phyloP scores from a whole-genome alignment of 2,888 invertebrate genomes.

The Geotrupes spiniger region DNA sequence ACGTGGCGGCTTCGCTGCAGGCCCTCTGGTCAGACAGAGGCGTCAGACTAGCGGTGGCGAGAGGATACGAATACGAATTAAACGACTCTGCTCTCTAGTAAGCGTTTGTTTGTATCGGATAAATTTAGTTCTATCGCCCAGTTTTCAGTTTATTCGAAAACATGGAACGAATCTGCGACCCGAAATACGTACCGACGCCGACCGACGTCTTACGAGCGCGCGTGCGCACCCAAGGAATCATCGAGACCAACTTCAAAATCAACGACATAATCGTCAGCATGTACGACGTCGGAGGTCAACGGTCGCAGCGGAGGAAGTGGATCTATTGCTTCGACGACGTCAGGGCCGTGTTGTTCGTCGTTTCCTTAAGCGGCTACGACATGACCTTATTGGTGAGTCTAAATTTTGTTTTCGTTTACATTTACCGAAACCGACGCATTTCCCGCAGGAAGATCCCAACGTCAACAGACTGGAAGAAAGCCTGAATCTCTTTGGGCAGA shows the following conservation, averaged over 20 bases:
- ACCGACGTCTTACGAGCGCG: constrained; percentile 62
- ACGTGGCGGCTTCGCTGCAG: constrained; percentile 55
- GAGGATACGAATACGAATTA: constrained; percentile 65
- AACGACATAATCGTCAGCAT: constrained; percentile 59
- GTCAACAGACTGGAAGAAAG: constrained; percentile 64
- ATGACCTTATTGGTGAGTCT: constrained; percentile 58
- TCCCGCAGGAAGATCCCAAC: constrained; percentile 56
- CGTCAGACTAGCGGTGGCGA: constrained; percentile 60
- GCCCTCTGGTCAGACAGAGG: constrained; percentile 63
- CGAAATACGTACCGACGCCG: constrained; percentile 62
- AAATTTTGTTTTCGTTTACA: background rate
- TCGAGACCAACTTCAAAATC: constrained; percentile 64
- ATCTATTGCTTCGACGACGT: constrained; percentile 68
- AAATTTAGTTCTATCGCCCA: constrained; percentile 7
- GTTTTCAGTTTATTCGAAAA: constrained; percentile 61
- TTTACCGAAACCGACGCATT: constrained; percentile 11
- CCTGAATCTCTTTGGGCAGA: constrained; percentile 61
- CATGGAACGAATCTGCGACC: constrained; percentile 63
- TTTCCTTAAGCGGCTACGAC: constrained; percentile 64
- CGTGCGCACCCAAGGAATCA: constrained; percentile 64
- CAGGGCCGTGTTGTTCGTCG: constrained; percentile 61
- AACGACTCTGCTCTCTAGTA: constrained; percentile 67
- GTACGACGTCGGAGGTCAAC: constrained; percentile 66
- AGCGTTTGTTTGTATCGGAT: constrained; percentile 43
- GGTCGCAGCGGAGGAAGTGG: constrained; percentile 65